Conservation (phyloP, 2,797 vertebrate genomes). For the Pantherophis vulpinus region DNA sequence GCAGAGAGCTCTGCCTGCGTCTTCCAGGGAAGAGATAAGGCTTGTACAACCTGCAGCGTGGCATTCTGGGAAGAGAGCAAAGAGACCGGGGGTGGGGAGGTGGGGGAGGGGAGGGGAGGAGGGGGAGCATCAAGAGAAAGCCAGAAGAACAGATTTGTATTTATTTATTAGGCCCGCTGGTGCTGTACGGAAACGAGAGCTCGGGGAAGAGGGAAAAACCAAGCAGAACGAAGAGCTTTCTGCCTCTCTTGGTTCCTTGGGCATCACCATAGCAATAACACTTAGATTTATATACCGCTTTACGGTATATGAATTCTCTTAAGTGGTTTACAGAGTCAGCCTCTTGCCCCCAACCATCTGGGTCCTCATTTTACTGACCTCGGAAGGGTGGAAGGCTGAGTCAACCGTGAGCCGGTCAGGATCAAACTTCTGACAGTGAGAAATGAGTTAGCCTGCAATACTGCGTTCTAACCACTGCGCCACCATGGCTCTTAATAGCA, state of each 20-base stretch:
- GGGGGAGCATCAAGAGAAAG: not conserved
- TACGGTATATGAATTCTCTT: not conserved
- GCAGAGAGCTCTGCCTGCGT: slow-evolving; percentile 60
- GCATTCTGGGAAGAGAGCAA: slow-evolving; percentile 27
- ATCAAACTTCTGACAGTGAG: too few relatives aligned
- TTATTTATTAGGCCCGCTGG: not conserved
- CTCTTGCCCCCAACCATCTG: not conserved
- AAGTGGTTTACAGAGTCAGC: not conserved
- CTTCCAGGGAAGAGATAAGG: slow-evolving; percentile 50
- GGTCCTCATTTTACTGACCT: not conserved
- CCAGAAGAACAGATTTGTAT: not conserved
- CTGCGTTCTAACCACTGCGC: too few relatives aligned
- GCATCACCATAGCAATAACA: not conserved
- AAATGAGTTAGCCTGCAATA: too few relatives aligned
- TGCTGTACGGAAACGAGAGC: fast-evolving
- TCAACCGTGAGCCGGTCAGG: too few relatives aligned
- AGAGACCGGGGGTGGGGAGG: not conserved
- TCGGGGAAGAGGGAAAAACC: not conserved
- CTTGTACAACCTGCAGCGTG: slow-evolving; percentile 50
- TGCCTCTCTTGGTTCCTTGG: not conserved
- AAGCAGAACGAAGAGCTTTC: not conserved
- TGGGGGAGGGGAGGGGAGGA: not conserved
- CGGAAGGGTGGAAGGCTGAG: not conserved
- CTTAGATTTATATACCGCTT: not conserved
- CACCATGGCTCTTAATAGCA: too few relatives aligned